These are phyloP conservation scores for Drosophila arawakana DNA, from an alignment of 1,140 invertebrate species.

Conservation along the genomic window DNA sequence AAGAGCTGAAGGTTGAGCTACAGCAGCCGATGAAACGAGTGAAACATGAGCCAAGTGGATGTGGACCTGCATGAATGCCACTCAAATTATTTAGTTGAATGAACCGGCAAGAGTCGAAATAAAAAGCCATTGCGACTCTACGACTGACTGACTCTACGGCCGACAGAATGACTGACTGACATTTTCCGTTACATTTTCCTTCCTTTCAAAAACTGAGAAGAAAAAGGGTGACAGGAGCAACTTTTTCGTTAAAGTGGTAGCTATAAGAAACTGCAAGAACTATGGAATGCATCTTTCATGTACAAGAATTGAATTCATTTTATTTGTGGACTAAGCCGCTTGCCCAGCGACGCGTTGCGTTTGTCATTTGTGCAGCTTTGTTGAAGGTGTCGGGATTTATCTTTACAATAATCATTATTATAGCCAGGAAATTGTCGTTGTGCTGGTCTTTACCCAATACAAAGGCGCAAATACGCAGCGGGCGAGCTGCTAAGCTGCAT, in stretches of 20 bases:
- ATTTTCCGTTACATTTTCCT: slow-evolving; percentile 68
- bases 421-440: slow-evolving; percentile 54
- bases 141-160: slow-evolving; percentile 48
- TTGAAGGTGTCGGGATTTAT: slow-evolving; percentile 81
- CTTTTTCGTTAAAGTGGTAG: neutral
- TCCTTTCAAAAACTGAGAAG: neutral
- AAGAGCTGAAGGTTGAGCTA: slow-evolving; percentile 11
- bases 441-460: slow-evolving; percentile 44
- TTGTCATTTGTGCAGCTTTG: slow-evolving; percentile 81
- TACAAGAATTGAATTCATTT: neutral
- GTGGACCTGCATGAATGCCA: slow-evolving; percentile 82
- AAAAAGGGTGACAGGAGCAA: slow-evolving; percentile 48
- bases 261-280: slow-evolving; percentile 46
- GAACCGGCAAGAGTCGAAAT: slow-evolving; percentile 81
- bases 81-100: slow-evolving; percentile 84
- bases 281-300: slow-evolving; percentile 11
- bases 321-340: slow-evolving; percentile 47
- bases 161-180: slow-evolving; percentile 52
- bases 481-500: slow-evolving; percentile 77
- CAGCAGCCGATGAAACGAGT: slow-evolving; percentile 49
- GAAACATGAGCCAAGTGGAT: slow-evolving; percentile 75
- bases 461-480: slow-evolving; percentile 81
- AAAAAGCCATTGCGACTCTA: slow-evolving; percentile 23
- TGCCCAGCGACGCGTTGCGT: slow-evolving; percentile 56
- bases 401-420: slow-evolving; percentile 81